Evolutionary conservation across 1,140 invertebrate genomes (phyloP), one percentile per base, ranked within the genome.

Genomic region (Eupristina koningsbergeri): DNA sequence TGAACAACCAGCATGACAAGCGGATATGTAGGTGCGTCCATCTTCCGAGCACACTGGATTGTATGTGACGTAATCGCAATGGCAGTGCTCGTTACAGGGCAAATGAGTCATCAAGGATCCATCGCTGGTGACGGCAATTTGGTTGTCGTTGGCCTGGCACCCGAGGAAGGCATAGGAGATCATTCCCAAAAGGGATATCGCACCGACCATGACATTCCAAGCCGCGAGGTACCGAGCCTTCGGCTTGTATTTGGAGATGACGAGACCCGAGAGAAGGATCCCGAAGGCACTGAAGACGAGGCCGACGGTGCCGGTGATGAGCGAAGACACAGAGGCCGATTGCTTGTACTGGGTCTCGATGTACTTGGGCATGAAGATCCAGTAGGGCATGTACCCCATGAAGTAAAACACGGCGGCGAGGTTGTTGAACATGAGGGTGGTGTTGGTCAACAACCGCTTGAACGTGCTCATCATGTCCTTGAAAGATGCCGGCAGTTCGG

Each of bases 281-380:
- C 96, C 96, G 58, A 96, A 91, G 0, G 95, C 95, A n/a, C 95
- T 95, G 89, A 95, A 96, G 7, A 95, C 91, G 36, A 97, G 89
- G 7, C 96, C 95, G 9, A 96, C 95, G 8, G 94, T 94, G 69
- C 96, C 95, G 73, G 95, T 96, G 13, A 95, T 94, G 76, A 96
- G 89, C 41, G 94, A 94, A 1, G 95, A 95, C 0, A 93, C 93
- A 0, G 95, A 95, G 3, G 96, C 95, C 22, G 95, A 95, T 86
- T 96, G 94, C 84, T 94, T 93, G 87, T 96, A 96, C 88, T 96
- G 95, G 0, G 94, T 94, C 90, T 96, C 95, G 77, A 96, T 95
- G 83, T 96, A 96, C 88, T 96, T 96, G 0, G 96, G 95, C 89
- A 96, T 93, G 86, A 96, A 96, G 13, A 96, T 95, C 94, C 94